A percentile compares a stretch with the other conserved stretches of the same genome.
phyloP scores from a whole-genome alignment of 2,888 invertebrate genomes.

The Stenolophus ochropezus region DNA sequence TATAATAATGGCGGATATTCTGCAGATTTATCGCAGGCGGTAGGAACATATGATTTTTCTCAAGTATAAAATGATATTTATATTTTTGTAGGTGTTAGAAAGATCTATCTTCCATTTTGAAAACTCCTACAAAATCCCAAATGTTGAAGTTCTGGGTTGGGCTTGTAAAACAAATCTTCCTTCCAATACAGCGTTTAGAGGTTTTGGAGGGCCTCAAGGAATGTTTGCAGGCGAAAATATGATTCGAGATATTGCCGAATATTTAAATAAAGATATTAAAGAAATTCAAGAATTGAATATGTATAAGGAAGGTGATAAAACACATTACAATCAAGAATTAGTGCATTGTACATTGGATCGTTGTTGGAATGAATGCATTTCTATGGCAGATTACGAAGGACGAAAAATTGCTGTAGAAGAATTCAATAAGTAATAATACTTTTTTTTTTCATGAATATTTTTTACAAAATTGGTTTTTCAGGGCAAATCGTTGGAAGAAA shows the following conservation, averaged over 20 bases:
- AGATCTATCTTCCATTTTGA: constrained; percentile 89
- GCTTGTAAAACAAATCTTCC: constrained; percentile 92
- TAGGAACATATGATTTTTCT: constrained; percentile 72
- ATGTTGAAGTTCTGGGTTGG: constrained; percentile 81
- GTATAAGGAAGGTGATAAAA: constrained; percentile 84
- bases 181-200: constrained; percentile 95
- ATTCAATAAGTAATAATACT: constrained; percentile 77
- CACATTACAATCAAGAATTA: constrained; percentile 86
- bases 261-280: constrained; percentile 78
- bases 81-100: constrained; percentile 81
- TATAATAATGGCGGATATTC: constrained; percentile 91
- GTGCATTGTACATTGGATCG: constrained; percentile 81
- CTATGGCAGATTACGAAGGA: constrained; percentile 79
- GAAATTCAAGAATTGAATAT: constrained; percentile 85
- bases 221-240: constrained; percentile 91
- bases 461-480: background rate
- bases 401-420: constrained; percentile 77
- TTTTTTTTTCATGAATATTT: background rate
- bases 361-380: constrained; percentile 88
- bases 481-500: constrained; percentile 87
- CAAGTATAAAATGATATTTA: background rate
- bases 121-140: constrained; percentile 88
- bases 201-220: constrained; percentile 93
- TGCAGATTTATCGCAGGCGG: constrained; percentile 85
- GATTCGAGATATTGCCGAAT: constrained; percentile 84